Evolutionary conservation across 2,797 vertebrate genomes (phyloP), one percentile per base, ranked within the genome.

Genomic region (Cephalopachus bancanus): DNA sequence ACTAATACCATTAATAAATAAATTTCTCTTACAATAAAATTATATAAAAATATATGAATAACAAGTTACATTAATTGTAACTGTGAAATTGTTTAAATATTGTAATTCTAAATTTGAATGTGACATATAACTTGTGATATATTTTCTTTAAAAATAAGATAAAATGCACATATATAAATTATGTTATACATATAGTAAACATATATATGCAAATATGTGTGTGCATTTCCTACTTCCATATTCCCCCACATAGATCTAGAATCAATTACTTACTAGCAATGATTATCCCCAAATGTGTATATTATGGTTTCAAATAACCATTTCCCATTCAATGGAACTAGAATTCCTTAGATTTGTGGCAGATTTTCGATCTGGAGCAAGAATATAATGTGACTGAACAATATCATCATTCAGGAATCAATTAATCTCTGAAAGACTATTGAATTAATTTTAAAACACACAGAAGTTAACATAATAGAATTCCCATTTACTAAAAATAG

Each of bases 61-160:
- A 7, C 1, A 69, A 90, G 55, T 71, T 62, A n/a, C 24, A 62
- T 85, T 71, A 67, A 30, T 75, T 26, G 24, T 44, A 85, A 85
- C 14, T 67, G 33, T 53, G 37, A 62, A 90, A 67, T 83, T 67
- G 51, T 5, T 16, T 14, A 76, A 51, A 69, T 78, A 37, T 11
- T 65, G 2, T 69, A 69, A 79, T 24, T 10, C 22, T 76, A 76
- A 67, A 90, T 94, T 83, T 51, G 59, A 74, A 59, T 89, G 49
- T 37, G 79, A 51, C 28, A 28, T 65, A 3, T 26, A 60, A 88
- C 4, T 76, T 19, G 59, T 22, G 22, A 62, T 53, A 4, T 69
- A 76, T 62, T 80, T 83, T 92, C 22, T 37, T 83, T 69, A 83
- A 92, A 93, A 92, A 80, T 86, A 64, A 79, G 17, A 3, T 16